Base-by-base conservation (phyloP, 92 coral and sea anemone species). In the Diadumene lineata region DNA sequence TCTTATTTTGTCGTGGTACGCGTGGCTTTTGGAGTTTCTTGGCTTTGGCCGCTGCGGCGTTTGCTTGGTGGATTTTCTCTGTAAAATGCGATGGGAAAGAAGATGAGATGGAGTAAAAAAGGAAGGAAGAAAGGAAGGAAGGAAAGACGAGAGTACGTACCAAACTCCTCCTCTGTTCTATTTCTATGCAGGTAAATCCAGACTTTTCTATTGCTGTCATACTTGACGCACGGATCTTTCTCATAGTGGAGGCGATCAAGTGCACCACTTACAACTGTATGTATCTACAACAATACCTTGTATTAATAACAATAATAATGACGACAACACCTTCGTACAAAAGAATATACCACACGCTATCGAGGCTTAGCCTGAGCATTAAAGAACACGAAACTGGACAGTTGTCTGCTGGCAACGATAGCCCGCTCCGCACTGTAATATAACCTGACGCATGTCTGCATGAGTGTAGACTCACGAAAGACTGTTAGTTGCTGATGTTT, bases 31-130 rank as follows among this genome's bases (percentile, higher is more conserved):
- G 97, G 58, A 88, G 70, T 82, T 93, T 94, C 76, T 94, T 94
- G 0, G 98, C 98, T 73, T 97, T 92, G 27, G 98, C 98, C 6
- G 98, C 98, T 4, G 98, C 98, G 0, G 98, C 98, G 79, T 89
- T 94, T 28, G 97, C 98, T 71, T 94, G 97, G 68, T 94, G 98
- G 68, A 94, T 92, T 86, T 92, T 94, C 73, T 94, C 98, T 94
- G 57, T 7, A 60, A 44, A 70, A 32, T 18, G 43, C 28, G 27
- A 29, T 2, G 30, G 64, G 64, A 21, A 11, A 23, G 46, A n/a
- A 64, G 43, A 4, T 29, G 23, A 64, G 1, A 38, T 32, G 28
- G 43, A 38, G 70, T 32, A 38, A 64, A 11, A 11, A 38, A 38
- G 25, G 3, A 38, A 22, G 38, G 43, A 38, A 29, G 10, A 34